Evolutionary conservation across 2,888 invertebrate genomes (phyloP), one percentile per base, ranked within the genome.

Genomic region (Chorisops tibialis): DNA sequence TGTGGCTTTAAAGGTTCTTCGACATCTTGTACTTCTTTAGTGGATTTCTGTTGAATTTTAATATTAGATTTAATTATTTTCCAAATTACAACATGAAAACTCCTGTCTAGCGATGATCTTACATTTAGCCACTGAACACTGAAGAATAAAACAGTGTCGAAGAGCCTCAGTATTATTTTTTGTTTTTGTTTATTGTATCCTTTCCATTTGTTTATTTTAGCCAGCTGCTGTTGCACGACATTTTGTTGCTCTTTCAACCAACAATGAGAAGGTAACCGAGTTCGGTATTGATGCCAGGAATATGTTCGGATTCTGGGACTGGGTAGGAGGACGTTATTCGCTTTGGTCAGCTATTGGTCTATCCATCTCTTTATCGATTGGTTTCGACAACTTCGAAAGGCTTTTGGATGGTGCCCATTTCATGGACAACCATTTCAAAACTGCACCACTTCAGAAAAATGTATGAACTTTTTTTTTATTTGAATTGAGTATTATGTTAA

Each of bases 271-370:
- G 78, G 98, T 96, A n/a, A 90, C 88, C 19, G 95, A 91, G 37
- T 99, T 99, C 80, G 99, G 99, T 14, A 99, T 99, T 71, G 92
- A 96, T 76, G 86, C 92, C 67, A 88, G 88, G 69, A 99, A 99
- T 75, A 98, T 99, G 96, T 99, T 99, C 81, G 97, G 91, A 19
- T 99, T 99, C 80, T 99, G 99, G 98, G 99, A 99, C 80, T 99
- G 98, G 97, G 99, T 99, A 47, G 99, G 99, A 37, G 99, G 99
- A 69, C 88, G 99, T 73, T 88, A 88, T 71, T 99, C 98, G 0
- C 81, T 99, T 9, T 99, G 99, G 99, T 99, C 98, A 0, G 99
- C 99, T 3, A 99, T 99, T 79, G 99, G 99, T 38, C 81, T 99
- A 18, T 96, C 97, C 3, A 97, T 99, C 75, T 91, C 91, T 4